Conservation (phyloP, 2,888 invertebrate genomes). For the Pogonocherus hispidulus region DNA sequence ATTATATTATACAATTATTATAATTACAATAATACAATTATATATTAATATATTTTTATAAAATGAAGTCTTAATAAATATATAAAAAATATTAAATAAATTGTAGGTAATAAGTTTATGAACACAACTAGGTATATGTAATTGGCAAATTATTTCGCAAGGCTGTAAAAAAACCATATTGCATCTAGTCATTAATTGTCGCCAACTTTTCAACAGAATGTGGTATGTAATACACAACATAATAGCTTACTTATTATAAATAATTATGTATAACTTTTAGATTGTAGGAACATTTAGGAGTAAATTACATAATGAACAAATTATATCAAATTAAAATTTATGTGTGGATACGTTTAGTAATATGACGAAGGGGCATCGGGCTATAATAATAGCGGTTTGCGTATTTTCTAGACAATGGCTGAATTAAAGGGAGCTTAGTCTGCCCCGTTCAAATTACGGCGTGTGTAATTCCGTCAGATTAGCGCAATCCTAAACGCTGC, state of each 20-base stretch:
- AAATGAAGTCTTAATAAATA: too few species aligned
- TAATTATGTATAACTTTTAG: background rate
- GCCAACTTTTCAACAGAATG: background rate
- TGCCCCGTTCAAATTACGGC: conserved; percentile 64
- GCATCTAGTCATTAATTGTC: background rate
- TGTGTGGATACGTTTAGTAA: conserved; percentile 47
- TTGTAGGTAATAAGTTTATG: too few species aligned
- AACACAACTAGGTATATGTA: too few species aligned
- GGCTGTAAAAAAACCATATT: too few species aligned
- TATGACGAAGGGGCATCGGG: conserved; percentile 50
- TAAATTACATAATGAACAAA: conserved; percentile 37
- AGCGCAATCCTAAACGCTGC: conserved; percentile 67
- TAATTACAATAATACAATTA: too few species aligned
- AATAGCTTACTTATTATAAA: background rate
- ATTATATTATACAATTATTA: too few species aligned
- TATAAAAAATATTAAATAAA: too few species aligned
- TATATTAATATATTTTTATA: too few species aligned
- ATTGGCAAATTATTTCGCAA: background rate
- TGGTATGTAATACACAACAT: background rate
- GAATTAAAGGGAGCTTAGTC: conserved; percentile 66
- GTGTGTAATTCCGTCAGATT: conserved; percentile 69
- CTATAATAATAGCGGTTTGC: conserved; percentile 50
- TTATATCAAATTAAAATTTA: conserved; percentile 51
- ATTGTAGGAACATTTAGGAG: conserved; percentile 6
- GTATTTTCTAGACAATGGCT: conserved; percentile 66